Evolutionary conservation across 2,888 invertebrate species (phyloP).

Genomic region (Fabriciana adippe): DNA sequence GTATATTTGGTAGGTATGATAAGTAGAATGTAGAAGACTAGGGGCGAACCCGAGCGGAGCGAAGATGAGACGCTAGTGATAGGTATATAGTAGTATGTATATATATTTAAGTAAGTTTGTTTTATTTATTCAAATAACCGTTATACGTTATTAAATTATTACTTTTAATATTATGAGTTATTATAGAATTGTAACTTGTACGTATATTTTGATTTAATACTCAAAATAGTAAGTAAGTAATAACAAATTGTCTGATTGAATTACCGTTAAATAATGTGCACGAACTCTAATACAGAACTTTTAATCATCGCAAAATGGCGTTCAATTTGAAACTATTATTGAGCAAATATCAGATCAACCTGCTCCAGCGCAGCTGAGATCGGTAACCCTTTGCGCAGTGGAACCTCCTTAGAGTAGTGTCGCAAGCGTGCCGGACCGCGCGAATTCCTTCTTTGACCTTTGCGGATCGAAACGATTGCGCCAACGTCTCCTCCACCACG

Average conservation of each 20-base stretch:
- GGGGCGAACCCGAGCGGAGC: too few species aligned
- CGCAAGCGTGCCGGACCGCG: conserved; percentile 76
- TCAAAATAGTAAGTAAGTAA: background rate
- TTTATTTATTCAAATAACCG: too few species aligned
- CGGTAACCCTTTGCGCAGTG: conserved; percentile 53
- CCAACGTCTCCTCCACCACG: conserved; percentile 71
- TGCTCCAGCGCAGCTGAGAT: conserved; percentile 47
- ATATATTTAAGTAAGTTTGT: too few species aligned
- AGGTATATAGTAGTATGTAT: too few species aligned
- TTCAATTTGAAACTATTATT: conserved; percentile 42
- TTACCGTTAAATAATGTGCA: conserved; percentile 16
- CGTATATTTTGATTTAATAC: too few species aligned
- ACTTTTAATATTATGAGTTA: too few species aligned
- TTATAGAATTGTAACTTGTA: too few species aligned
- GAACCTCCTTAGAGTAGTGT: conserved; percentile 67
- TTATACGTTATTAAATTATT: too few species aligned
- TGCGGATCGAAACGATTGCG: conserved; percentile 79
- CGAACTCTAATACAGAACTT: conserved; percentile 17
- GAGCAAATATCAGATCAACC: conserved; percentile 48
- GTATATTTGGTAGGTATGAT: too few species aligned
- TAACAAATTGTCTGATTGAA: background rate
- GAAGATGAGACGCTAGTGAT: too few species aligned
- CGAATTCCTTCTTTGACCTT: conserved; percentile 81
- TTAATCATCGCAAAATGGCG: conserved; percentile 34
- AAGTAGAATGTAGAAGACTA: too few species aligned